These are phyloP conservation scores for Riparia riparia DNA, from an alignment of 2,113 vertebrate genomes.

Conservation along the genomic window DNA sequence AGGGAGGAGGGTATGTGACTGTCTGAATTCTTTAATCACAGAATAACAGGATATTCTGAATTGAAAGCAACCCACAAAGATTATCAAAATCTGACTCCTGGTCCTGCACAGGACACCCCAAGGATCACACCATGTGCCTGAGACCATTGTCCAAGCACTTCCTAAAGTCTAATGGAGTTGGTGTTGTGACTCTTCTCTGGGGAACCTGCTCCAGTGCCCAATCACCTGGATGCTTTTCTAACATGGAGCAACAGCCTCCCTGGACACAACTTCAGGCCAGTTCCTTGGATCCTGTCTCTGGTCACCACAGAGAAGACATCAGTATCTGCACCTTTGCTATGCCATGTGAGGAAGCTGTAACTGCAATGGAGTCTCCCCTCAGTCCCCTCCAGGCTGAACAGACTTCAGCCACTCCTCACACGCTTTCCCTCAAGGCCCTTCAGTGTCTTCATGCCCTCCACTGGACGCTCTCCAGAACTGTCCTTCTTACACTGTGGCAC, in stretches of 20 bases:
- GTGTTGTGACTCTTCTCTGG: not conserved
- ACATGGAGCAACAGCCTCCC: not conserved
- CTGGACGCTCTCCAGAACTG: not conserved
- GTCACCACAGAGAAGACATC: not conserved
- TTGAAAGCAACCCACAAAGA: not conserved
- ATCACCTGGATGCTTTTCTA: not conserved
- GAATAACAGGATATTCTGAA: not conserved
- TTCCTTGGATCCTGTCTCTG: not conserved
- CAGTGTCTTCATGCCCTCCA: no score
- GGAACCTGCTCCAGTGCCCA: not conserved
- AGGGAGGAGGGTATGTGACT: not conserved
- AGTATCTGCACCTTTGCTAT: not conserved
- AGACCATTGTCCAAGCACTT: not conserved
- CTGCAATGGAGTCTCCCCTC: not conserved
- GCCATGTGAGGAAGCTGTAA: not conserved
- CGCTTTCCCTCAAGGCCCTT: not conserved
- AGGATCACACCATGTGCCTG: not conserved
- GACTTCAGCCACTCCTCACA: not conserved
- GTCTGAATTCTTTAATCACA: not conserved
- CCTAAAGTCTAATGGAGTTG: not conserved
- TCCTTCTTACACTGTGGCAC: rapidly evolving
- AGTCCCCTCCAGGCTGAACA: not conserved
- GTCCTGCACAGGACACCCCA: not conserved
- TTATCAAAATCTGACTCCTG: not conserved
- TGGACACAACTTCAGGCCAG: not conserved